A percentile compares a stretch with the other conserved stretches of the same genome.
Conservation (phyloP, 2,797 vertebrate genomes). For the Darevskia mixta region DNA sequence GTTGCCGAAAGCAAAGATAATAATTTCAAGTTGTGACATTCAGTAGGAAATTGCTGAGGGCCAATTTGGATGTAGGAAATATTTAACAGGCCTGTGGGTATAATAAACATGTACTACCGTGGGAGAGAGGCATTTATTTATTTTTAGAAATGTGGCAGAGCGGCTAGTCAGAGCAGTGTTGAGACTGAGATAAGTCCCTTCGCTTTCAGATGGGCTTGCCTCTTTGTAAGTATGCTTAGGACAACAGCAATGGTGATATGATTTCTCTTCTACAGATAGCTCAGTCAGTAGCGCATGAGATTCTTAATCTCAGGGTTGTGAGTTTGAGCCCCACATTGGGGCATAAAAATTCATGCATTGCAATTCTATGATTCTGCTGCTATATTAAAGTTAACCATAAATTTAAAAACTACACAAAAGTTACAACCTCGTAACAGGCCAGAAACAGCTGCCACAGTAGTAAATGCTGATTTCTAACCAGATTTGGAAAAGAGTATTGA, state of each 20-base stretch:
- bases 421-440: background rate
- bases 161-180: background rate
- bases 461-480: background rate
- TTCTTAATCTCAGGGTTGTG: no score
- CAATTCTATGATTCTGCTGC: background rate
- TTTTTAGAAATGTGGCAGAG: conserved; percentile 27
- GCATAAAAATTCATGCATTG: no score
- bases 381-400: background rate
- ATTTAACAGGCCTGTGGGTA: conserved; percentile 14
- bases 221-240: background rate
- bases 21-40: conserved; percentile 54
- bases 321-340: no score
- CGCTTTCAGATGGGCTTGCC: background rate
- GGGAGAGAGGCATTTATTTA: conserved; percentile 36
- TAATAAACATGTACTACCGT: background rate
- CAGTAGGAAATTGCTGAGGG: conserved; percentile 5
- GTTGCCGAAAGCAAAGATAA: conserved; percentile 41
- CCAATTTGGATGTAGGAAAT: conserved; percentile 8
- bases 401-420: background rate
- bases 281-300: no score
- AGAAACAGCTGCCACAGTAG: background rate
- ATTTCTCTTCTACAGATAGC: background rate
- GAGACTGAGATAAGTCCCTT: background rate
- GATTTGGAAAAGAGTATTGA: background rate
- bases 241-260: background rate